phyloP scores from a whole-genome alignment of 2,113 vertebrate species.

The Tor tambroides region DNA sequence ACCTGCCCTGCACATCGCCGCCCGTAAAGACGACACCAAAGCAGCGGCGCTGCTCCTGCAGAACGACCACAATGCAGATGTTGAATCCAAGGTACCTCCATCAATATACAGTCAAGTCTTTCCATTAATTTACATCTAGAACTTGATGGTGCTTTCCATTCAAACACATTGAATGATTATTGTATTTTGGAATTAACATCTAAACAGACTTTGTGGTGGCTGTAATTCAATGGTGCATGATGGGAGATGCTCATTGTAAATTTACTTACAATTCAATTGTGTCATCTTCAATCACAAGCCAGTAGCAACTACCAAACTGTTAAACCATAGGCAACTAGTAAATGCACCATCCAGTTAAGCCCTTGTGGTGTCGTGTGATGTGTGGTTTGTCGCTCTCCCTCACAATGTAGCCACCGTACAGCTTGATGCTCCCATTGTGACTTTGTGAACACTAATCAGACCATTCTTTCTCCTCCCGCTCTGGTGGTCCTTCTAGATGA shows the following conservation, averaged over 20 bases:
- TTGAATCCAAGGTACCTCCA: conserved; percentile 93
- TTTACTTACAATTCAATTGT: not conserved
- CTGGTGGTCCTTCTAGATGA: conserved; percentile 92
- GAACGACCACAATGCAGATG: conserved; percentile 94
- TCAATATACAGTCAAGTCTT: not conserved
- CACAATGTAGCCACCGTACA: conserved; percentile 72
- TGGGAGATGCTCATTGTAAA: conserved; percentile 9
- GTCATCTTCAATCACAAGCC: not conserved
- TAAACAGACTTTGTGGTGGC: not conserved
- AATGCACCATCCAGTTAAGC: conserved; percentile 59
- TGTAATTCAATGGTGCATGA: not conserved
- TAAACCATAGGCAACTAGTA: not conserved
- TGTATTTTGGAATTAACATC: not conserved
- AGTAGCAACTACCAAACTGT: not conserved
- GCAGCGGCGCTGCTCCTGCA: conserved; percentile 94
- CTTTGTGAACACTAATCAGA: conserved; percentile 90
- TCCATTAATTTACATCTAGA: conserved; percentile 18
- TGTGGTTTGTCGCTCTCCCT: conserved; percentile 61
- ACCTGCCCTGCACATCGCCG: conserved; percentile 94
- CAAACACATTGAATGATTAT: not conserved
- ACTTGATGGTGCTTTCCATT: conserved; percentile 58
- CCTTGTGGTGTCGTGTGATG: conserved; percentile 42
- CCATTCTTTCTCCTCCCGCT: conserved; percentile 91
- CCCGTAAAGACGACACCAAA: conserved; percentile 96
- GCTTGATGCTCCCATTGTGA: conserved; percentile 85